Conservation (phyloP, 2,797 vertebrate genomes). For the Hoplostethus atlanticus region DNA sequence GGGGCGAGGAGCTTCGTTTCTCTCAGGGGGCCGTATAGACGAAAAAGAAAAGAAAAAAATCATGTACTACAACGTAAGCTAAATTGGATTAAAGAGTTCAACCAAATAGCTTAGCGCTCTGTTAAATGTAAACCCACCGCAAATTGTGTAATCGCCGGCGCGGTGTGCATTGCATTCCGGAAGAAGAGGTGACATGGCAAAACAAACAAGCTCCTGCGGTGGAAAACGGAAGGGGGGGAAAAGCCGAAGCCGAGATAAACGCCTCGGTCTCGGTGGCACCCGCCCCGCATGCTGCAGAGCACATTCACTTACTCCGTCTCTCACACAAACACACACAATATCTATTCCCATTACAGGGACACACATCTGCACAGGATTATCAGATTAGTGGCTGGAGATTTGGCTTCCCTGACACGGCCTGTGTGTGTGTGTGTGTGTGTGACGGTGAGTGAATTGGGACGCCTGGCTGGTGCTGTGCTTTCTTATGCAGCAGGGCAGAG, state of each 20-base stretch:
- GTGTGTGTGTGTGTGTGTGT: slow-evolving; percentile 26
- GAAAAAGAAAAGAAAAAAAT: too few species aligned
- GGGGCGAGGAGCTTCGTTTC: too few species aligned
- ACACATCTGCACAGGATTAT: slow-evolving; percentile 85
- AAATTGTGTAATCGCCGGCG: slow-evolving; percentile 21
- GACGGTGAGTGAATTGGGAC: slow-evolving; percentile 55
- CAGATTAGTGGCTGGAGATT: slow-evolving; percentile 82
- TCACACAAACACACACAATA: slow-evolving; percentile 37
- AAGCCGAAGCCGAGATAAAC: slow-evolving; percentile 27
- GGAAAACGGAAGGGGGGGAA: background rate
- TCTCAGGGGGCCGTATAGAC: too few species aligned
- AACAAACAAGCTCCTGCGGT: slow-evolving; percentile 24
- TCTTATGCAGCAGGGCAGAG: background rate
- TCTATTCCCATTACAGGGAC: slow-evolving; percentile 57
- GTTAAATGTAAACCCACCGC: slow-evolving; percentile 7
- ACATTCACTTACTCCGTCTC: slow-evolving; percentile 34
- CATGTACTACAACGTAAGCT: background rate
- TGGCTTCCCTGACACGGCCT: slow-evolving; percentile 55
- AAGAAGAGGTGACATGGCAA: slow-evolving; percentile 33
- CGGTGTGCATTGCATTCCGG: slow-evolving; percentile 18
- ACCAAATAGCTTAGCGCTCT: background rate
- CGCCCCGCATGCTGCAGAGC: slow-evolving; percentile 50
- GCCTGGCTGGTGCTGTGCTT: slow-evolving; percentile 44
- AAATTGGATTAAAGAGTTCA: background rate
- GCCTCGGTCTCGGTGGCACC: slow-evolving; percentile 33